Evolutionary conservation across 1,140 invertebrate species (phyloP).

Genomic region (Diuraphis noxia): DNA sequence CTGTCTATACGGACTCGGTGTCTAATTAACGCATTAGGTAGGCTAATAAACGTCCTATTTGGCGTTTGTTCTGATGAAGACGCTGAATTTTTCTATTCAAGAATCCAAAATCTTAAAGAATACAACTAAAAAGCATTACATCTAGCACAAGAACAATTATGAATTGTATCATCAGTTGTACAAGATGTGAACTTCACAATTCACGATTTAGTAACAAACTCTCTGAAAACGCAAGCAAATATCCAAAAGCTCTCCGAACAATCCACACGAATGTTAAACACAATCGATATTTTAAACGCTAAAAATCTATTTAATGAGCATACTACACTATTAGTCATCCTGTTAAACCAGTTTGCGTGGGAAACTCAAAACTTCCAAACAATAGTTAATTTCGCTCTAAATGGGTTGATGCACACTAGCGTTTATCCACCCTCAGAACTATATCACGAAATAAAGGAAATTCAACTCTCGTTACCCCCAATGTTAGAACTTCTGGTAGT

Average conservation of each 20-base stretch:
- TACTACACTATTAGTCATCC: neutral
- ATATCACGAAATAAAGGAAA: neutral
- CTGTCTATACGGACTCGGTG: no score
- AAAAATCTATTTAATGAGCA: neutral
- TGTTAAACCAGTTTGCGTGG: neutral
- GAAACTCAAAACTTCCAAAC: neutral
- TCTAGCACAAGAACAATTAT: neutral
- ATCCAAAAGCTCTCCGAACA: neutral
- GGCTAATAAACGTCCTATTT: no score
- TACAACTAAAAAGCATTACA: neutral
- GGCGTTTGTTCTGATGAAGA: no score
- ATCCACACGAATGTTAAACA: neutral
- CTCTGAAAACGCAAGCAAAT: neutral
- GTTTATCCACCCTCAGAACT: neutral
- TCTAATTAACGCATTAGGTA: no score
- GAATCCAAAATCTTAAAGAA: no score
- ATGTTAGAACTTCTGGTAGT: neutral
- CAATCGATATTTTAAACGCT: neutral
- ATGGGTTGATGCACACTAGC: neutral
- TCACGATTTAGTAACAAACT: neutral
- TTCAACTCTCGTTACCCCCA: neutral
- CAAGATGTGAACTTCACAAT: neutral
- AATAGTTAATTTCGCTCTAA: neutral
- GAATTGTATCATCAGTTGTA: neutral
- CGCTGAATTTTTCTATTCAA: no score